These are phyloP conservation scores for Therioaphis trifolii DNA, from an alignment of 2,888 invertebrate genomes.

Conservation along the genomic window DNA sequence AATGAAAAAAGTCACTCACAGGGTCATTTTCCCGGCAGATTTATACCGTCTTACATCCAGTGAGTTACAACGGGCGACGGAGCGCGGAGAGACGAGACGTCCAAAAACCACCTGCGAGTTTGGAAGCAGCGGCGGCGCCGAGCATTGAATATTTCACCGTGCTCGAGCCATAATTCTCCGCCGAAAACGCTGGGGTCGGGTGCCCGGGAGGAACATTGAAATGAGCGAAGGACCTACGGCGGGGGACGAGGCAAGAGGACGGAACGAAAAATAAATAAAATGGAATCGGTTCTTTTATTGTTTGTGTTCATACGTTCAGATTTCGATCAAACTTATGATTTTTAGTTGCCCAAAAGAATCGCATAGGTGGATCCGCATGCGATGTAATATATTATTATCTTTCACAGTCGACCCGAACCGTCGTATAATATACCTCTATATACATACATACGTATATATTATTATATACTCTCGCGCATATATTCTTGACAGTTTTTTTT, in stretches of 20 bases:
- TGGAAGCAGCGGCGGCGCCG: constrained; percentile 29
- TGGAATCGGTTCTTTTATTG: constrained; percentile 31
- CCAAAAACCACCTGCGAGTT: constrained; percentile 39
- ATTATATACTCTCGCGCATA: neutral
- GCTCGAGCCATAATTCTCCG: constrained; percentile 31
- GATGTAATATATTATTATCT: neutral
- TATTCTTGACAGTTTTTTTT: neutral
- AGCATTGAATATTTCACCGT: constrained; percentile 36
- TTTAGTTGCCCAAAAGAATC: neutral
- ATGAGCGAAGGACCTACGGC: too few relatives aligned
- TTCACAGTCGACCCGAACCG: neutral
- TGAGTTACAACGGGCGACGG: neutral
- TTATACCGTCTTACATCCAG: constrained; percentile 52
- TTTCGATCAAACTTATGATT: constrained; percentile 48
- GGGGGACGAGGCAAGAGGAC: too few relatives aligned
- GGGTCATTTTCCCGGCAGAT: constrained; percentile 45
- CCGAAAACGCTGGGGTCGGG: too few relatives aligned
- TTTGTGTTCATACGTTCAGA: constrained; percentile 8
- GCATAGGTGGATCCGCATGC: neutral
- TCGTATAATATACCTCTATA: neutral
- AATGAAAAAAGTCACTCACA: neutral
- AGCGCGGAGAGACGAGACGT: neutral
- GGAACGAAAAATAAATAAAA: constrained; percentile 12
- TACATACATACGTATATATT: neutral
- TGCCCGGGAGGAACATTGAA: too few relatives aligned